Conservation (phyloP, 2,797 vertebrate genomes). For the Hapalemur alaotrensis region DNA sequence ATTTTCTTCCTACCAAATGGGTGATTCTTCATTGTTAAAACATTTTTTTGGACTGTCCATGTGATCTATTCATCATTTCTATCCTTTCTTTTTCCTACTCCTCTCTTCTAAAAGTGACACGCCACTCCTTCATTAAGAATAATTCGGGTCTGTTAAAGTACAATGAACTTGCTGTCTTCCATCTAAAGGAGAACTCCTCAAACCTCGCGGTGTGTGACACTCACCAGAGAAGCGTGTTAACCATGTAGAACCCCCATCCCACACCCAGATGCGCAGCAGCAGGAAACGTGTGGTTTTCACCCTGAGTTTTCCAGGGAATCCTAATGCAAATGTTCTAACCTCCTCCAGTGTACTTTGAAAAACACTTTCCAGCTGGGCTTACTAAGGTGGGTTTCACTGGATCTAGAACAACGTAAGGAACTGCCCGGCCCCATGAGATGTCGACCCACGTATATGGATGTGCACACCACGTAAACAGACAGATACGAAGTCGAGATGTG, state of each 20-base stretch:
- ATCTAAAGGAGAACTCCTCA: neutral
- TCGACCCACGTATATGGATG: neutral
- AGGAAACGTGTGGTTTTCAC: neutral
- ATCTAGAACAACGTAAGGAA: neutral
- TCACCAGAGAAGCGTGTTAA: neutral
- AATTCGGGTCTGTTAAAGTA: neutral
- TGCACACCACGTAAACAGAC: neutral
- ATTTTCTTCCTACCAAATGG: neutral
- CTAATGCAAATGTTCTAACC: neutral
- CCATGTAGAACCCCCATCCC: neutral
- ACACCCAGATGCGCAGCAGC: too few species aligned
- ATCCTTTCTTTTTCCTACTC: neutral
- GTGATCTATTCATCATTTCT: neutral
- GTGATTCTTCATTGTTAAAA: neutral
- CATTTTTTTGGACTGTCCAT: neutral
- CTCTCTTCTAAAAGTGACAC: neutral
- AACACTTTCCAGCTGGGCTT: neutral
- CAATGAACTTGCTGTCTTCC: neutral
- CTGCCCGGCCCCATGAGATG: neutral
- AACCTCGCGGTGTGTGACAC: neutral
- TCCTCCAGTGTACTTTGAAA: neutral
- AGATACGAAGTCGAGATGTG: neutral
- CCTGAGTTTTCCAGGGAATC: neutral
- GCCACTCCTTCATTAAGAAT: neutral
- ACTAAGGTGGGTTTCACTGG: neutral